A percentile compares a stretch with the other conserved stretches of the same genome.
These are phyloP conservation scores for Steinernema carpocapsae DNA, from an alignment of 2,888 invertebrate species.

Conservation along the genomic window DNA sequence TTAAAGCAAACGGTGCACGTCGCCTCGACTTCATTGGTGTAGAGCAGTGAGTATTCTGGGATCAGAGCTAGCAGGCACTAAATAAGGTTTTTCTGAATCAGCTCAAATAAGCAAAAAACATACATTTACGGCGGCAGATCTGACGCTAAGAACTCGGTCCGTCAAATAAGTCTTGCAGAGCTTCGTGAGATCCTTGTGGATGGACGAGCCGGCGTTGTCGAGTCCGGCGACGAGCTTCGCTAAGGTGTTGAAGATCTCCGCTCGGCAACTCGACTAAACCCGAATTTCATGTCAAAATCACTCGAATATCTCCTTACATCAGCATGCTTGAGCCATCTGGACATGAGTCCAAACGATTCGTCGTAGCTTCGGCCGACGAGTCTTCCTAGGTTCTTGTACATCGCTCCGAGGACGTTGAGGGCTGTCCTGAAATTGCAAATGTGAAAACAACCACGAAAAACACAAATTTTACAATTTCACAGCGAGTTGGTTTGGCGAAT, in stretches of 20 bases:
- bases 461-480: conserved; percentile 80
- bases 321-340: conserved; percentile 86
- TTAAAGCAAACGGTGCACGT: conserved; percentile 62
- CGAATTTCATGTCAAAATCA: too few relatives aligned
- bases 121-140: conserved; percentile 86
- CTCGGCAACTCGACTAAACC: conserved; percentile 85
- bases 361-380: conserved; percentile 99
- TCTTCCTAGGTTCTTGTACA: conserved; percentile 95
- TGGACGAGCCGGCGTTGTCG: conserved; percentile 81
- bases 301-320: conserved; percentile 73
- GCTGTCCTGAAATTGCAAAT: conserved; percentile 79
- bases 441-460: not conserved
- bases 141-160: conserved; percentile 88
- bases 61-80: conserved; percentile 87
- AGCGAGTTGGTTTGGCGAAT: conserved; percentile 91
- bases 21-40: conserved; percentile 74
- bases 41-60: conserved; percentile 81
- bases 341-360: conserved; percentile 90
- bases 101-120: conserved; percentile 37
- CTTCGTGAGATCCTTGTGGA: conserved; percentile 53
- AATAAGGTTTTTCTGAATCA: conserved; percentile 45
- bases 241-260: conserved; percentile 94
- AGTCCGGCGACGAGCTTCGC: conserved; percentile 91
- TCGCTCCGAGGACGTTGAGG: conserved; percentile 87
- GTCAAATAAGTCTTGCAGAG: conserved; percentile 87